Evolutionary conservation across 2,113 vertebrate species (phyloP).

Genomic region (Ardeotis arabs): DNA sequence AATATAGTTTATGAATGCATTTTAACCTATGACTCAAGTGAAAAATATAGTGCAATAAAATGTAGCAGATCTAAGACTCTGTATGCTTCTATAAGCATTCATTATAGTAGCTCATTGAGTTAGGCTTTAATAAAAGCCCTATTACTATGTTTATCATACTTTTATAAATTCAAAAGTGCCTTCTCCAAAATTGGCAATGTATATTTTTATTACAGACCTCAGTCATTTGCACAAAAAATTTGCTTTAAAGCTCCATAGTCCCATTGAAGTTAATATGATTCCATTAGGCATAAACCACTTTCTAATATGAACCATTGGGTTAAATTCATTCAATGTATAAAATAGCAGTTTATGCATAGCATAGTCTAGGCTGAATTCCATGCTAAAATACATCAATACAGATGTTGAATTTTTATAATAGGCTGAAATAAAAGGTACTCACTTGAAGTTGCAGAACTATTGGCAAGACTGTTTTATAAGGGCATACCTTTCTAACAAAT

Average conservation of each 20-base stretch:
- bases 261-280: slow-evolving; percentile 33
- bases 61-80: background rate
- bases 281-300: slow-evolving; percentile 4
- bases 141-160: slow-evolving; percentile 26
- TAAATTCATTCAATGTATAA: slow-evolving; percentile 17
- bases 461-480: background rate
- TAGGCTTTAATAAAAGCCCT: slow-evolving; percentile 41
- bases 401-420: slow-evolving; percentile 10
- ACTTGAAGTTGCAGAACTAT: background rate
- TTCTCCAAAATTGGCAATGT: slow-evolving; percentile 14
- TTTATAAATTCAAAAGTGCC: slow-evolving; percentile 4
- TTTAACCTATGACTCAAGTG: background rate
- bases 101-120: background rate
- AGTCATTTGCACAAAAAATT: slow-evolving; percentile 42
- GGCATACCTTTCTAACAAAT: background rate
- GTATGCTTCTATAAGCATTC: background rate
- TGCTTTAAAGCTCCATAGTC: slow-evolving; percentile 2
- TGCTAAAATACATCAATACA: slow-evolving; percentile 6
- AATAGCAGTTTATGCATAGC: background rate
- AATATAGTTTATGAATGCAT: background rate
- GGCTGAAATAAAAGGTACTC: slow-evolving; percentile 17
- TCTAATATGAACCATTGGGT: background rate
- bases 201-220: slow-evolving; percentile 21
- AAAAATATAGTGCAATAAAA: background rate
- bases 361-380: background rate